Conservation (phyloP, 1,140 invertebrate genomes). For the Leptinotarsa texana region DNA sequence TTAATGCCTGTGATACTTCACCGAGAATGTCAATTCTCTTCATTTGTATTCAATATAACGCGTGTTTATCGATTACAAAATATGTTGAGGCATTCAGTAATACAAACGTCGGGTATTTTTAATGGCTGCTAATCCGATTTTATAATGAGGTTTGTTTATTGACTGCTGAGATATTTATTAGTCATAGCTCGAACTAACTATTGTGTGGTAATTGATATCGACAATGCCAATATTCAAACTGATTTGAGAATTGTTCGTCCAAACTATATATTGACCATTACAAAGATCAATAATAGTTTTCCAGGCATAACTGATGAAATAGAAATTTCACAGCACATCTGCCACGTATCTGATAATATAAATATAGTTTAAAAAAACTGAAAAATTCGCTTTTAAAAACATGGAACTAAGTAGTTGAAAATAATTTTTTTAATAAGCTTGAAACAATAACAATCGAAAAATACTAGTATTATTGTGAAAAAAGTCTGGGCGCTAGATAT, state of each 20-base stretch:
- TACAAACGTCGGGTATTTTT: constrained; percentile 19
- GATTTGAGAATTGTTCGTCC: background rate
- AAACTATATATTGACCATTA: background rate
- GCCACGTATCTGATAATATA: too few relatives aligned
- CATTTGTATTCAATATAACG: constrained; percentile 26
- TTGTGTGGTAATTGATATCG: constrained; percentile 1
- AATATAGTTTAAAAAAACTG: too few relatives aligned
- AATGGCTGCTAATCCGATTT: background rate
- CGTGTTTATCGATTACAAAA: constrained; percentile 25
- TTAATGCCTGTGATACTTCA: constrained; percentile 22
- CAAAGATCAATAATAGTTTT: too few relatives aligned
- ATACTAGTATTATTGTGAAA: too few relatives aligned
- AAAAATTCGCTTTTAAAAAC: too few relatives aligned
- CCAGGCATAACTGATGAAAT: too few relatives aligned
- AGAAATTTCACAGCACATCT: too few relatives aligned
- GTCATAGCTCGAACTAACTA: background rate
- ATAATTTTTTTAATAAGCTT: too few relatives aligned
- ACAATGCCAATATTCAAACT: background rate
- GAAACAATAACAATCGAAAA: too few relatives aligned
- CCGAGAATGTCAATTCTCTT: constrained; percentile 26
- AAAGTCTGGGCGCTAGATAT: too few relatives aligned
- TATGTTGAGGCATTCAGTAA: background rate
- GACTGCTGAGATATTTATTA: constrained; percentile 1
- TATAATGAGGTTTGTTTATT: background rate
- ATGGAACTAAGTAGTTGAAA: too few relatives aligned